Evolutionary conservation across 2,113 vertebrate genomes (phyloP).

Genomic region (Psittacus erithacus): DNA sequence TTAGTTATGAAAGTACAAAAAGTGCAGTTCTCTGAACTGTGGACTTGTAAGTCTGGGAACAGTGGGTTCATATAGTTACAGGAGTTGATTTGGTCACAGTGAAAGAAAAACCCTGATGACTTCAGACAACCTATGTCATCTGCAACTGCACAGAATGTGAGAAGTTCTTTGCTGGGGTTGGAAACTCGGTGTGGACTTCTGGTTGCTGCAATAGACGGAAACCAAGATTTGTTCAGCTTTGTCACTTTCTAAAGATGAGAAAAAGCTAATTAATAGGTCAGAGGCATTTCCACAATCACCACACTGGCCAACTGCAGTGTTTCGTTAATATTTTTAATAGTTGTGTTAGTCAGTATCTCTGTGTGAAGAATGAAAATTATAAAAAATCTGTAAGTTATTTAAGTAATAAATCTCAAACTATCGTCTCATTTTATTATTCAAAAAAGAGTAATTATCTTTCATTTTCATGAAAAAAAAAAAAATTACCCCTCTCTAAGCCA

Average conservation of each 20-base stretch:
- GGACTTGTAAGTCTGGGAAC: not conserved
- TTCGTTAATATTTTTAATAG: not conserved
- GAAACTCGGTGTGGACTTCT: not conserved
- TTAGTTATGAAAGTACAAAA: not conserved
- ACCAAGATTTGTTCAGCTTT: not conserved
- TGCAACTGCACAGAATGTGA: not conserved
- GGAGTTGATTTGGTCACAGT: not conserved
- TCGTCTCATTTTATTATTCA: not conserved
- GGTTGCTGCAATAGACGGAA: not conserved
- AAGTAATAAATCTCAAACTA: not conserved
- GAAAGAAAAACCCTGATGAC: not conserved
- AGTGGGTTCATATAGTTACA: not conserved
- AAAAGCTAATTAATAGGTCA: not conserved
- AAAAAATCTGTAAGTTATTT: not conserved
- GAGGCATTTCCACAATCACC: not conserved
- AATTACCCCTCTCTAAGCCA: not conserved
- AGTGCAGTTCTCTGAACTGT: not conserved
- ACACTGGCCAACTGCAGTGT: not conserved
- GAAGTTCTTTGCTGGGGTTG: not conserved
- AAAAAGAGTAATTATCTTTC: not conserved
- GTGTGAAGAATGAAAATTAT: not conserved
- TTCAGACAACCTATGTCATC: not conserved
- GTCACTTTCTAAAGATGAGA: not conserved
- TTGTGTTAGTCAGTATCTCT: not conserved
- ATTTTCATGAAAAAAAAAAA: not conserved